Evolutionary conservation across 1,140 invertebrate genomes (phyloP), one percentile per base, ranked within the genome.

Genomic region (Pogonus chalceus): DNA sequence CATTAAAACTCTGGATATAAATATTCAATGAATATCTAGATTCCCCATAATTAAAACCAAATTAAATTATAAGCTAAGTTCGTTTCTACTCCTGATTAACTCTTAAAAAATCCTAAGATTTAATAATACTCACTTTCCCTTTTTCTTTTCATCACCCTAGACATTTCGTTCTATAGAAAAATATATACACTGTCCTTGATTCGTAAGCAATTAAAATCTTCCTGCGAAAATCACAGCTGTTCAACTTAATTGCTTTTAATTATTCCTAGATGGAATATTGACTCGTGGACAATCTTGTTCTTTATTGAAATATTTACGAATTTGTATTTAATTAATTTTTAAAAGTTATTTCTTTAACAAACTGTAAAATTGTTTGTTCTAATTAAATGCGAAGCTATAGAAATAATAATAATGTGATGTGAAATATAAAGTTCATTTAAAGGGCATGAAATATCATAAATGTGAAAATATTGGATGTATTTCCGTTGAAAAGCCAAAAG

Each of bases 221-320:
- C 18, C 18, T 10, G 37, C 18, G 37, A 43, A 43, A 43, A 43
- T 43, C 37, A 18, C 37, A 43, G 37, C 37, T 43, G 37, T 12
- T 18, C 7, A 12, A 18, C 37, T 43, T 43, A 43, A 43, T 43
- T 43, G 37, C 37, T 43, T 43, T 43, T 43, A 43, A 43, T 43
- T 43, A 43, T 43, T 43, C 37, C 18, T n/a, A n/a, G n/a, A n/a
- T n/a, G n/a, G n/a, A n/a, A n/a, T n/a, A n/a, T n/a, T n/a, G n/a
- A n/a, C n/a, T n/a, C n/a, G n/a, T n/a, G n/a, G n/a, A n/a, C n/a
- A n/a, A n/a, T n/a, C n/a, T n/a, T n/a, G n/a, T n/a, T n/a, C n/a
- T n/a, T n/a, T n/a, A n/a, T n/a, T n/a, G n/a, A n/a, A n/a, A n/a
- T n/a, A n/a, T n/a, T n/a, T n/a, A n/a, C n/a, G n/a, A n/a, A n/a